Conservation (phyloP, 2,888 invertebrate genomes). For the Frankliniella intonsa region DNA sequence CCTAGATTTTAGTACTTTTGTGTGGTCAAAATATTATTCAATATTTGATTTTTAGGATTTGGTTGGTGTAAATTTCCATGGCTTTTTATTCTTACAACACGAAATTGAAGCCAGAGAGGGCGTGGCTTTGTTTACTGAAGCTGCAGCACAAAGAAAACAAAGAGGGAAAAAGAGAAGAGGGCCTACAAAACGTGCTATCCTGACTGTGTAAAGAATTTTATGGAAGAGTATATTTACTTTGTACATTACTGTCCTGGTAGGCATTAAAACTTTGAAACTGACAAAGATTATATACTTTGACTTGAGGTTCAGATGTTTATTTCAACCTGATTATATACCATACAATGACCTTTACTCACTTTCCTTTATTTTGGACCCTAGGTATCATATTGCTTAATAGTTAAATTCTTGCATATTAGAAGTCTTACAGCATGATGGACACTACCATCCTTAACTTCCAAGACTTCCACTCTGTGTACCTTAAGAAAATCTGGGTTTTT, state of each 20-base stretch:
- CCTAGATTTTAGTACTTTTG: constrained; percentile 34
- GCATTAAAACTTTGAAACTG: not conserved
- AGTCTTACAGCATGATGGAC: not conserved
- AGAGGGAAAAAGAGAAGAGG: constrained; percentile 60
- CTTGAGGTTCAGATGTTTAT: too few species aligned
- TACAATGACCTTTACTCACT: too few species aligned
- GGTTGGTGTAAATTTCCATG: constrained; percentile 80
- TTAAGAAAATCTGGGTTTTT: not conserved
- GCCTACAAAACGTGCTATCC: constrained; percentile 57
- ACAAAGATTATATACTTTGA: too few species aligned
- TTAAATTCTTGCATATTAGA: not conserved
- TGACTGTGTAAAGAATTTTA: constrained; percentile 44
- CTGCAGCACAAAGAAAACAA: constrained; percentile 58
- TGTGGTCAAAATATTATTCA: constrained; percentile 15
- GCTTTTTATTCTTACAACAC: constrained; percentile 68
- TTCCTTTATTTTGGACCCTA: not conserved
- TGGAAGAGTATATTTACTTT: not conserved
- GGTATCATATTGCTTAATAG: not conserved
- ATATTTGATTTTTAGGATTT: constrained; percentile 59
- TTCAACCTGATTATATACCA: too few species aligned
- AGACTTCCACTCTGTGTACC: not conserved
- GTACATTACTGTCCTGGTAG: not conserved
- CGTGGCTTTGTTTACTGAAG: constrained; percentile 73
- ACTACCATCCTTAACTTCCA: not conserved
- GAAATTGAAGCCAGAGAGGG: constrained; percentile 70